Evolutionary conservation across 2,113 vertebrate genomes (phyloP).

Genomic region (Phasianus colchicus): DNA sequence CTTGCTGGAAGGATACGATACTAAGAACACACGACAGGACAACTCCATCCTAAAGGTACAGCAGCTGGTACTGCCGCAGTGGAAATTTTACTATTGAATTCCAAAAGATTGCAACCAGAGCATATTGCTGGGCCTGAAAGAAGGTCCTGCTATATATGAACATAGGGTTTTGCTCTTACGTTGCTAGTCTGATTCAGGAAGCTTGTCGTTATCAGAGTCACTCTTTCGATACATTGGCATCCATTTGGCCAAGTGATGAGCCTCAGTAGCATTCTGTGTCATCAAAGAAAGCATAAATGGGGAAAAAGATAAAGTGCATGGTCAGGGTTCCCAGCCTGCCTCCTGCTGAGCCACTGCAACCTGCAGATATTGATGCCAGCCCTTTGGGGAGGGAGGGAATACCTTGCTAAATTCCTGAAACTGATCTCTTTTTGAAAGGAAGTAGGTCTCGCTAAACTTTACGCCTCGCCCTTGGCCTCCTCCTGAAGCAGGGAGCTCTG

Average conservation of each 20-base stretch:
- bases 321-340: background rate
- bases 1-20: constrained; percentile 97
- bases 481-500: background rate
- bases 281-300: background rate
- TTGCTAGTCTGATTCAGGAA: background rate
- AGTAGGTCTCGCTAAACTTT: background rate
- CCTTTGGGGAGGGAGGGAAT: background rate
- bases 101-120: background rate
- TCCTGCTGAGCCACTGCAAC: background rate
- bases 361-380: background rate
- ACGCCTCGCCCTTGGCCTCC: background rate
- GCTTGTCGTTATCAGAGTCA: background rate
- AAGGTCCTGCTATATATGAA: background rate
- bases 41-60: constrained; percentile 97
- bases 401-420: background rate
- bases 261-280: background rate
- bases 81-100: background rate
- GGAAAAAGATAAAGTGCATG: background rate
- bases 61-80: background rate
- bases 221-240: constrained; percentile 16
- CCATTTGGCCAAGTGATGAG: background rate
- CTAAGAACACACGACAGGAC: constrained; percentile 98
- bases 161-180: background rate
- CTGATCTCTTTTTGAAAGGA: constrained; percentile 2
- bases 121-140: background rate